Evolutionary conservation across 2,888 invertebrate species (phyloP).

Genomic region (Noctua janthe): DNA sequence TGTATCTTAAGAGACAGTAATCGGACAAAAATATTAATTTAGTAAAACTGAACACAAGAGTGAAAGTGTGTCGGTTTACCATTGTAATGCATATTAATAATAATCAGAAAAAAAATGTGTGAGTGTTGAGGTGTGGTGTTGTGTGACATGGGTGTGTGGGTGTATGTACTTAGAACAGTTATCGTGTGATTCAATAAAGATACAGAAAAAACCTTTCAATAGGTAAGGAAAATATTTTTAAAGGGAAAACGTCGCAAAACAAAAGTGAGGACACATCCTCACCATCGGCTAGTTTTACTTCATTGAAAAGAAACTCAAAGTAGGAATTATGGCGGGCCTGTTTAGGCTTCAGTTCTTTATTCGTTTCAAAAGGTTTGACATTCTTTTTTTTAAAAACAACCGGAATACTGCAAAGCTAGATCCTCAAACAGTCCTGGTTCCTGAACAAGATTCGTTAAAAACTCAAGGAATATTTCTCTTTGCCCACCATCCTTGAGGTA

Average conservation of each 20-base stretch:
- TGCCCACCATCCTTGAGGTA: slow-evolving; percentile 18
- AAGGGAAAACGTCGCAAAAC: background rate
- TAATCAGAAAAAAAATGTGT: too few relatives aligned
- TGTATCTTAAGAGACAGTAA: too few relatives aligned
- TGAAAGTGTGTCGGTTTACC: too few relatives aligned
- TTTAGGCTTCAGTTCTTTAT: background rate
- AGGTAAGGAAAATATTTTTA: background rate
- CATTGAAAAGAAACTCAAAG: background rate
- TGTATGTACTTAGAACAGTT: too few relatives aligned
- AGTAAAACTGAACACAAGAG: too few relatives aligned
- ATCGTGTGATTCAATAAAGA: too few relatives aligned
- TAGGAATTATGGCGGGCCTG: background rate
- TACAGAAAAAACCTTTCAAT: background rate
- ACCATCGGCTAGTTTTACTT: background rate
- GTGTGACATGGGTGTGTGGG: too few relatives aligned
- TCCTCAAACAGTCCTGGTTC: background rate
- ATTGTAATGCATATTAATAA: too few relatives aligned
- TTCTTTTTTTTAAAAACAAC: background rate
- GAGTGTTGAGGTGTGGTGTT: too few relatives aligned
- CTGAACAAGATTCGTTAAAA: slow-evolving; percentile 13
- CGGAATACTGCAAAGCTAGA: background rate
- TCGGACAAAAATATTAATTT: too few relatives aligned
- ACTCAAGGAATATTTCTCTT: slow-evolving; percentile 23
- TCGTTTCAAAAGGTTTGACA: background rate
- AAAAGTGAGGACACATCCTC: too few relatives aligned